Evolutionary conservation across 2,888 invertebrate genomes (phyloP).

Genomic region (Megaustenia siamemsis): DNA sequence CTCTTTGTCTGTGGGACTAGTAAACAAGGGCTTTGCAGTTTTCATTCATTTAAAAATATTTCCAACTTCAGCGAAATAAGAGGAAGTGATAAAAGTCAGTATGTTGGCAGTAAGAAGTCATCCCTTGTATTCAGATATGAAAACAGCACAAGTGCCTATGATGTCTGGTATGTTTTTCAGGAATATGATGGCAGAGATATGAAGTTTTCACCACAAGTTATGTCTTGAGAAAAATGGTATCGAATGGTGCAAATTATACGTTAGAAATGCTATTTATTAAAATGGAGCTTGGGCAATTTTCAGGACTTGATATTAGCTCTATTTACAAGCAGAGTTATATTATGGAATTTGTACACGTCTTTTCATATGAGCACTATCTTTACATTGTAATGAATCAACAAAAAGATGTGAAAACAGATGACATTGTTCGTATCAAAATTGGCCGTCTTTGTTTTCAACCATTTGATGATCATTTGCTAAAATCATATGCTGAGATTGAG

Average conservation of each 20-base stretch:
- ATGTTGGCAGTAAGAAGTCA: conserved; percentile 55
- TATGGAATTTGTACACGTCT: conserved; percentile 74
- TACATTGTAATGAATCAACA: conserved; percentile 76
- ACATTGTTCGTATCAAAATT: conserved; percentile 68
- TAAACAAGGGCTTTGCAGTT: conserved; percentile 61
- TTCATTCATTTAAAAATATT: conserved; percentile 58
- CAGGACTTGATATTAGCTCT: conserved; percentile 49
- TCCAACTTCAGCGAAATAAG: conserved; percentile 38
- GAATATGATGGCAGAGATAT: conserved; percentile 60
- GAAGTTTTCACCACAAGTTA: conserved; percentile 54
- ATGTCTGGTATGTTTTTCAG: conserved; percentile 61
- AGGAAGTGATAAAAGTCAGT: conserved; percentile 16
- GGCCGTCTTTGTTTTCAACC: conserved; percentile 73
- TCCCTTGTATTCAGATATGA: conserved; percentile 49
- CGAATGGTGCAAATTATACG: background rate
- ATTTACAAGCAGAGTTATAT: conserved; percentile 43
- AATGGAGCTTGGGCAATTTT: background rate
- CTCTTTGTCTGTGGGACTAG: conserved; percentile 66
- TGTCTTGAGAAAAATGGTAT: conserved; percentile 58
- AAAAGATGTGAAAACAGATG: conserved; percentile 3
- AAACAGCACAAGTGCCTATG: no score
- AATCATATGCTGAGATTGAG: conserved; percentile 78
- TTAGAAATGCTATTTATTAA: conserved; percentile 42
- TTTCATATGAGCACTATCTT: conserved; percentile 67
- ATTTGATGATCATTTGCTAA: conserved; percentile 66